Conservation (phyloP, 2,113 vertebrate genomes). For the Regulus satrapa region DNA sequence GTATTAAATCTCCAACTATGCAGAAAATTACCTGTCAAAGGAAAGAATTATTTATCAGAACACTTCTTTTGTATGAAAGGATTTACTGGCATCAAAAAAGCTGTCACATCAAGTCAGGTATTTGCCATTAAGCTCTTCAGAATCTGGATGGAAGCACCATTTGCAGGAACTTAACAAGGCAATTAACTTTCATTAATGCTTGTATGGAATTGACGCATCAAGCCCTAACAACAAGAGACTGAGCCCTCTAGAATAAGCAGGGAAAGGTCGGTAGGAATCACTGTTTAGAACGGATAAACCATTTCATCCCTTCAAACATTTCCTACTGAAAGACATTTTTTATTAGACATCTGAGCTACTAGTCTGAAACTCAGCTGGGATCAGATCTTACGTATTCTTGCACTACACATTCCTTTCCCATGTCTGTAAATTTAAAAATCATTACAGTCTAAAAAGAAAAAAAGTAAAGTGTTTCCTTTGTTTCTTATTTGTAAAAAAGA, state of each 20-base stretch:
- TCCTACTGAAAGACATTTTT: not conserved
- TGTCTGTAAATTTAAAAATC: not conserved
- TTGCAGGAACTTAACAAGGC: not conserved
- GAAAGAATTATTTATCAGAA: not conserved
- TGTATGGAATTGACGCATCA: not conserved
- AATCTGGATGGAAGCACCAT: not conserved
- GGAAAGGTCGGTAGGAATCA: not conserved
- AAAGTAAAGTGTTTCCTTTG: not conserved
- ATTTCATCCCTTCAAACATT: not conserved
- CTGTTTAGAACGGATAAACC: not conserved
- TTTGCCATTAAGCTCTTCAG: not conserved
- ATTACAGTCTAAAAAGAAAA: not conserved
- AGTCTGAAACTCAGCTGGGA: not conserved
- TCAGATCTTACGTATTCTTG: not conserved
- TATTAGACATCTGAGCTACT: not conserved
- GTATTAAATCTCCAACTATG: not conserved
- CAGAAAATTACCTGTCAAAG: slow-evolving; percentile 26
- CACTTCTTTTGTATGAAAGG: not conserved
- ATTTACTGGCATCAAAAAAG: not conserved
- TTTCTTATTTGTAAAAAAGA: not conserved
- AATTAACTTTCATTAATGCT: not conserved
- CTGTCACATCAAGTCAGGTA: not conserved
- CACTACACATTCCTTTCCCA: not conserved
- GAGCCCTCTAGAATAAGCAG: not conserved
- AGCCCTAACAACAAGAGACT: not conserved